phyloP scores from a whole-genome alignment of 2,888 invertebrate genomes.

The Podabrus alpinus region DNA sequence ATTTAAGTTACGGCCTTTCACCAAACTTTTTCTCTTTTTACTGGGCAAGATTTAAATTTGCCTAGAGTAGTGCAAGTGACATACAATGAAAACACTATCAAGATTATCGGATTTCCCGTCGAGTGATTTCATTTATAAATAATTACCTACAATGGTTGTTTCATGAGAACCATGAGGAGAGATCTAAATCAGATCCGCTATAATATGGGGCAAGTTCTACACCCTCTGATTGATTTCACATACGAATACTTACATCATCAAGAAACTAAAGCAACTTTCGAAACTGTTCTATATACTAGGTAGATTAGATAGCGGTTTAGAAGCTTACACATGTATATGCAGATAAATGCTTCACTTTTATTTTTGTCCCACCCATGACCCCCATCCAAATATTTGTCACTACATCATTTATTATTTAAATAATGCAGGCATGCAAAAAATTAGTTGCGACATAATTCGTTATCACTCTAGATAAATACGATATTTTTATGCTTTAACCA shows the following conservation, averaged over 20 bases:
- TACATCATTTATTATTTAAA: neutral
- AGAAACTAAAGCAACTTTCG: constrained; percentile 22
- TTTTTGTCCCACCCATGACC: neutral
- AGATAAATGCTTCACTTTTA: neutral
- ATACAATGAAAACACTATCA: neutral
- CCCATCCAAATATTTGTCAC: neutral
- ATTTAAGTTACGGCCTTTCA: neutral
- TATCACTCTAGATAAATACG: neutral
- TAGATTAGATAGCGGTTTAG: constrained; percentile 3
- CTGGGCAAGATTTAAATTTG: neutral
- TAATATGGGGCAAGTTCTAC: constrained; percentile 19
- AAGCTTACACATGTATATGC: neutral
- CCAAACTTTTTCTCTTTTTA: neutral
- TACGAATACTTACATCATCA: constrained; percentile 19
- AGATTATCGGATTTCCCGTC: neutral
- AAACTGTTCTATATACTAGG: constrained; percentile 18
- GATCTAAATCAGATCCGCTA: neutral
- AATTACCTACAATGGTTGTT: neutral
- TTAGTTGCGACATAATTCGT: neutral
- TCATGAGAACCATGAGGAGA: neutral
- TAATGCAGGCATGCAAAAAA: neutral
- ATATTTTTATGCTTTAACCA: neutral
- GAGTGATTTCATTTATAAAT: neutral
- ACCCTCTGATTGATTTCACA: constrained; percentile 28
- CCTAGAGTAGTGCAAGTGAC: neutral